Evolutionary conservation across 2,888 invertebrate genomes (phyloP).

Genomic region (Rhingia campestris): DNA sequence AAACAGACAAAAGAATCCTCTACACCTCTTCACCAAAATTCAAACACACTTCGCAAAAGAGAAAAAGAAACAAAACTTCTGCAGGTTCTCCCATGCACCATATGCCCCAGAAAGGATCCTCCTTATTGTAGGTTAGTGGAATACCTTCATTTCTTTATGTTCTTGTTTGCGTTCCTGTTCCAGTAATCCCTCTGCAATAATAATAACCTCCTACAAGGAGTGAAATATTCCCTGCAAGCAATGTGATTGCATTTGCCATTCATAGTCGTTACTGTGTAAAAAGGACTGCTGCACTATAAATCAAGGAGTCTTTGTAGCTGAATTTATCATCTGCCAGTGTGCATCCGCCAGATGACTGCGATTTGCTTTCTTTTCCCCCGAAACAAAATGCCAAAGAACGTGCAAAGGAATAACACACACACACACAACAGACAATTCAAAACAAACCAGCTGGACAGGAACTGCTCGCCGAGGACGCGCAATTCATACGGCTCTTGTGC

Average conservation of each 20-base stretch:
- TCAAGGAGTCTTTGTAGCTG: constrained; percentile 70
- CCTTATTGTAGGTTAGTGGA: background rate
- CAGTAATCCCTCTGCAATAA: constrained; percentile 30
- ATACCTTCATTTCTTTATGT: constrained; percentile 19
- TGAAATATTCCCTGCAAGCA: constrained; percentile 40
- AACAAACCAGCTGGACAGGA: constrained; percentile 5
- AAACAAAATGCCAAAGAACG: constrained; percentile 1
- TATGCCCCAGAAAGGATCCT: constrained; percentile 1
- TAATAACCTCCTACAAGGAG: constrained; percentile 17
- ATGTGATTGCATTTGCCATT: constrained; percentile 52
- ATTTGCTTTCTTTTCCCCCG: constrained; percentile 42
- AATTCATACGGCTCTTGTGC: constrained; percentile 10
- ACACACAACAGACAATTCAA: background rate
- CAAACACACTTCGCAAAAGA: background rate
- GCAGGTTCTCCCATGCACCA: background rate
- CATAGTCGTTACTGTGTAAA: constrained; percentile 49
- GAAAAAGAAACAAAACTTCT: background rate
- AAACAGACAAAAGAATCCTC: no score
- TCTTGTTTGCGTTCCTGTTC: background rate
- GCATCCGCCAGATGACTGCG: constrained; percentile 71
- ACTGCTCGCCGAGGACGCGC: background rate
- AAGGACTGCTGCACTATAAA: constrained; percentile 67
- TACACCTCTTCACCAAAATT: no score
- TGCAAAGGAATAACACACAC: constrained; percentile 11
- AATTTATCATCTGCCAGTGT: constrained; percentile 72